Base-by-base conservation (phyloP, 2,888 invertebrate species). In the Antitype chi region DNA sequence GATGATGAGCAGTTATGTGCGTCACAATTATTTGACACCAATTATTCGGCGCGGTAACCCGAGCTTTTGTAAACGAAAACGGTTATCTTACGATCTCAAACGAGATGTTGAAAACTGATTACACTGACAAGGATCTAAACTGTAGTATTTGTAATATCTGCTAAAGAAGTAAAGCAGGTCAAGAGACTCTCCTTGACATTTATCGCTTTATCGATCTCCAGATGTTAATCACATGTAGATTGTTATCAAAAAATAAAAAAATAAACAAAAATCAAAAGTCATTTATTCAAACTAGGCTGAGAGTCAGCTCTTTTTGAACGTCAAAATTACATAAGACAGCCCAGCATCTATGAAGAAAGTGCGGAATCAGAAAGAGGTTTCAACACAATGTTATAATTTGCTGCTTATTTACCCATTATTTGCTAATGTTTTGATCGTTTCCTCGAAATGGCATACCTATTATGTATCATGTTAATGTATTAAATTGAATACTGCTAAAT, bases 171-270 rank as follows among this genome's bases (percentile, higher is more conserved):
- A 23, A 78, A 77, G 53, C 71, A 71, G 72, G 63, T 64, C 77
- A 80, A 71, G 55, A 69, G 13, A 17, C 13, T 62, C 23, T 52
- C 43, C 73, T 20, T 72, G 77, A 80, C 49, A 72, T 64, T 71
- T 32, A 49, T 79, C 62, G 49, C 49, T 15, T n/a, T 74, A 81
- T 80, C 78, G 59, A 74, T 66, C 47, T 53, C 66, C 23, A 80
- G 60, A 78, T 74, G 66, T 74, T 74, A 64, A 66, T 64, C 52
- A 80, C 74, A 23, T 57, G 63, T 59, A 64, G 63, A 78, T 79
- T 25, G 80, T 52, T 63, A 71, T 80, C n/a, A n/a, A n/a, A n/a
- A n/a, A n/a, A n/a, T n/a, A n/a, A n/a, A n/a, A n/a, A n/a, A n/a
- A n/a, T n/a, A n/a, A n/a, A n/a, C n/a, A n/a, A n/a, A n/a, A n/a